Evolutionary conservation across 2,113 vertebrate species (phyloP).

Genomic region (Dendropsophus ebraccatus): DNA sequence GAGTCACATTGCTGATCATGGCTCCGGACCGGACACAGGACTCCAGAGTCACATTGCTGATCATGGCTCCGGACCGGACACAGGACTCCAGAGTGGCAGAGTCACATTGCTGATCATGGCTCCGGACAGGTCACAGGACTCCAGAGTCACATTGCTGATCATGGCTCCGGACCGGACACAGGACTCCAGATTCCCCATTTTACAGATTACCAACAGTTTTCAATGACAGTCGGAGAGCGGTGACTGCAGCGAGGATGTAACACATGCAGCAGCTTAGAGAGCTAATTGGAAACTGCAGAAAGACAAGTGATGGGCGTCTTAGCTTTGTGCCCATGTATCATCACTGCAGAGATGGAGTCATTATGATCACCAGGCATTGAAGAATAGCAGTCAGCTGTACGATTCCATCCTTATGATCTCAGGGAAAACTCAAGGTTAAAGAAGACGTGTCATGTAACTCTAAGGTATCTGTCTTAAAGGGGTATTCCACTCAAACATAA

Average conservation of each 20-base stretch:
- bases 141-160: too few relatives aligned
- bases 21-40: too few relatives aligned
- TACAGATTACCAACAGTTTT: background rate
- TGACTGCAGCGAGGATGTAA: background rate
- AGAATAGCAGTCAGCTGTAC: background rate
- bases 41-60: too few relatives aligned
- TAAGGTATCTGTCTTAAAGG: too few relatives aligned
- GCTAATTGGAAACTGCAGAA: background rate
- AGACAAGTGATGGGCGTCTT: background rate
- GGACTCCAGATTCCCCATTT: too few relatives aligned
- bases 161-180: too few relatives aligned
- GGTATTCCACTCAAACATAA: too few relatives aligned
- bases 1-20: too few relatives aligned
- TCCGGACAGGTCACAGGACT: too few relatives aligned
- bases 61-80: too few relatives aligned
- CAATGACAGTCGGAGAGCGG: background rate
- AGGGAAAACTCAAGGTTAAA: background rate
- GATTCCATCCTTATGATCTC: background rate
- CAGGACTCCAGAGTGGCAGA: too few relatives aligned
- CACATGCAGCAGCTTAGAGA: background rate
- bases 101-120: too few relatives aligned
- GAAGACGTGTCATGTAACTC: background rate
- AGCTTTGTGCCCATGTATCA: background rate
- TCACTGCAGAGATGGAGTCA: background rate
- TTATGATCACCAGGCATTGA: background rate